These are phyloP conservation scores for Hololepta plana DNA, from an alignment of 2,888 invertebrate species.

Conservation along the genomic window DNA sequence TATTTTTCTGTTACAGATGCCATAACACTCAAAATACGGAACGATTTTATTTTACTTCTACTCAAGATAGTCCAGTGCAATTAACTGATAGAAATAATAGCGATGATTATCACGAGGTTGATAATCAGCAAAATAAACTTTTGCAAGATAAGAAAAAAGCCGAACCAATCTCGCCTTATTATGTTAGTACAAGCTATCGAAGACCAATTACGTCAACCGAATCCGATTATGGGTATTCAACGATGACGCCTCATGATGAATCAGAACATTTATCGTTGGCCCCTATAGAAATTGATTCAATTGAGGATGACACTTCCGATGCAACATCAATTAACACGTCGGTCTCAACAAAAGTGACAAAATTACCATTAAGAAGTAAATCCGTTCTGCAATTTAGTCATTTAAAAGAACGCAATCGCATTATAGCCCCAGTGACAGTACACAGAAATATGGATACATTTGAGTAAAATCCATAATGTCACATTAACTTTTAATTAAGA, in stretches of 20 bases:
- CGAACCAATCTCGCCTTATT: conserved; percentile 70
- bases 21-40: conserved; percentile 31
- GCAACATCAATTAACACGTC: conserved; percentile 35
- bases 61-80: conserved; percentile 39
- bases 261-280: conserved; percentile 68
- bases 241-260: conserved; percentile 85
- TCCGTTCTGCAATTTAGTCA: conserved; percentile 20
- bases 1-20: conserved; percentile 70
- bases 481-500: too few species aligned
- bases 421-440: conserved; percentile 78
- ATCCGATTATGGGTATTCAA: conserved; percentile 91
- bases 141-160: conserved; percentile 37
- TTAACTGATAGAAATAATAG: conserved; percentile 58
- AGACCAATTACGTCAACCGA: conserved; percentile 58
- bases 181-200: conserved; percentile 64
- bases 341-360: conserved; percentile 19
- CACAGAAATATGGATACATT: conserved; percentile 83
- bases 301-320: conserved; percentile 38
- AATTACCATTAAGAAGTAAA: conserved; percentile 15
- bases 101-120: conserved; percentile 42
- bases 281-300: conserved; percentile 41
- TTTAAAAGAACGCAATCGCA: too few species aligned
- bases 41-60: conserved; percentile 32
- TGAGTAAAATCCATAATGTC: too few species aligned
- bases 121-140: conserved; percentile 46